Percentiles rank a stretch among this genome's conserved stretches.
phyloP scores from a whole-genome alignment of 2,888 invertebrate species.

The Octodonta nipae region DNA sequence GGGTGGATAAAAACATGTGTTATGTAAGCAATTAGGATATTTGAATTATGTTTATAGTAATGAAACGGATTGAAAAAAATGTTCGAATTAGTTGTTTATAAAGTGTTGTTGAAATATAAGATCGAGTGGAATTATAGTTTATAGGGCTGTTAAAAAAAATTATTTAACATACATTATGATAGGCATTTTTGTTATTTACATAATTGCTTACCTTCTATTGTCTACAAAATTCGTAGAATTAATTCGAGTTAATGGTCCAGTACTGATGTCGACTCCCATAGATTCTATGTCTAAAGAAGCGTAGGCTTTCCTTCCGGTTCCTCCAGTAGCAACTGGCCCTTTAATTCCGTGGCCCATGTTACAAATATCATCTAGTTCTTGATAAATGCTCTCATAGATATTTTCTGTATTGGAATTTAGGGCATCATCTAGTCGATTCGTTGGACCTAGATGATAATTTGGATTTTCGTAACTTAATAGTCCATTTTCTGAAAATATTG shows the following conservation, averaged over 20 bases:
- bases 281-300: slow-evolving; percentile 53
- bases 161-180: too few relatives aligned
- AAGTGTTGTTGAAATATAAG: too few relatives aligned
- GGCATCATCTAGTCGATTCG: slow-evolving; percentile 57
- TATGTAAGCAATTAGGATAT: too few relatives aligned
- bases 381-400: slow-evolving; percentile 60
- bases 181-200: too few relatives aligned
- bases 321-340: slow-evolving; percentile 33
- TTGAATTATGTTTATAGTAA: too few relatives aligned
- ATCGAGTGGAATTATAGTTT: too few relatives aligned
- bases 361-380: slow-evolving; percentile 45
- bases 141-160: too few relatives aligned
- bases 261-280: slow-evolving; percentile 56
- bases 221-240: slow-evolving; percentile 35
- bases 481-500: slow-evolving; percentile 79
- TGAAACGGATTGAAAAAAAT: too few relatives aligned
- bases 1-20: too few relatives aligned
- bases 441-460: slow-evolving; percentile 72
- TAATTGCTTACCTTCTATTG: slow-evolving; percentile 38
- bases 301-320: slow-evolving; percentile 46
- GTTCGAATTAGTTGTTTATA: too few relatives aligned
- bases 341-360: slow-evolving; percentile 43
- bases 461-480: slow-evolving; percentile 83
- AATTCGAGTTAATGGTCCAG: slow-evolving; percentile 41
- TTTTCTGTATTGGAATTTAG: slow-evolving; percentile 49